phyloP scores from a whole-genome alignment of 2,797 vertebrate species.

The Potorous gilbertii region DNA sequence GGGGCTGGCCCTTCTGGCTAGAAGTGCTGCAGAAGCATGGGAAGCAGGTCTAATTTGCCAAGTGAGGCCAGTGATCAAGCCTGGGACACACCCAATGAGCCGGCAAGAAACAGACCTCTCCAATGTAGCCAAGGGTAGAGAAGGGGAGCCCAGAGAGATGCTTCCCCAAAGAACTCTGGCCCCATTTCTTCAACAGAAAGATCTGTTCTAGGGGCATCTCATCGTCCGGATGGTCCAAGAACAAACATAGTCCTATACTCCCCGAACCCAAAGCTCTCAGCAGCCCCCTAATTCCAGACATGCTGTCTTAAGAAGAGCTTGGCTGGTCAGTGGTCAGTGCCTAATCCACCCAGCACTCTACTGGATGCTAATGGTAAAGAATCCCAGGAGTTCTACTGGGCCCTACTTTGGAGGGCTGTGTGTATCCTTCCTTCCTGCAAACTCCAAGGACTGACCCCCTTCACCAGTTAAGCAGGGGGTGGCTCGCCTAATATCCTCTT shows the following conservation, averaged over 20 bases:
- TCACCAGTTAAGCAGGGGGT: background rate
- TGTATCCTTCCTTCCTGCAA: slow-evolving; percentile 36
- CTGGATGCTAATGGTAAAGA: background rate
- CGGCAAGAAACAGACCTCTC: background rate
- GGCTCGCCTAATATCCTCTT: background rate
- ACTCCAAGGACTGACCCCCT: slow-evolving; percentile 13
- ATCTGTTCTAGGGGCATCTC: slow-evolving; percentile 6
- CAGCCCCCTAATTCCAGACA: background rate
- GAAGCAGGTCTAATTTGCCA: background rate
- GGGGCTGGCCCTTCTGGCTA: background rate
- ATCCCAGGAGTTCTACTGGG: background rate
- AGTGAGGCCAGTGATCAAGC: background rate
- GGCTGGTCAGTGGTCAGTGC: background rate
- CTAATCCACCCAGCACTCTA: background rate
- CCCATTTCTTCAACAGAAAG: slow-evolving; percentile 26
- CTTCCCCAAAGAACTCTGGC: slow-evolving; percentile 28
- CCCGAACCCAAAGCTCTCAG: background rate
- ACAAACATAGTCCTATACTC: background rate
- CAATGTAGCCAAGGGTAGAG: background rate
- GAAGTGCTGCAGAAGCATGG: background rate
- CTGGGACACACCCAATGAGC: background rate
- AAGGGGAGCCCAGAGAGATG: background rate
- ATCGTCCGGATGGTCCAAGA: slow-evolving; percentile 53
- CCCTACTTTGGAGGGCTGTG: background rate
- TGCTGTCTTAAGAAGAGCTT: background rate